Base-by-base conservation (phyloP, 1,140 invertebrate species). In the Spodoptera frugiperda region DNA sequence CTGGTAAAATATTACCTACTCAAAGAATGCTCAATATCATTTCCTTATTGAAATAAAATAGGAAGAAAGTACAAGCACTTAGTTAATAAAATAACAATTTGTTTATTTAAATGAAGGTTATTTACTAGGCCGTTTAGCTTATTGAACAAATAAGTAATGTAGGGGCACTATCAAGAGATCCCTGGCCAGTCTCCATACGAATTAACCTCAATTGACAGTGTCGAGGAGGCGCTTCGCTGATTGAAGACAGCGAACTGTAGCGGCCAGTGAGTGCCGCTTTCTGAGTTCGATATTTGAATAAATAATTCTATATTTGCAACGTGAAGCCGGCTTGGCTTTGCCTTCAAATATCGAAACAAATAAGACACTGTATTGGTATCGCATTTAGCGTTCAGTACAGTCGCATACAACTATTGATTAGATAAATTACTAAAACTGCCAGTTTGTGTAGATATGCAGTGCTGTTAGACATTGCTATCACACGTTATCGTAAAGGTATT, bases 121-220 rank as follows among this genome's bases (percentile, higher is more conserved):
- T 73, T 73, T 88, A 86, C 71, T 73, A 73, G 86, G 82, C 82
- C 81, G 89, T 93, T 91, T 91, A 91, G 82, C 85, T 88, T 90
- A 92, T 93, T 92, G 89, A 88, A 90, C 90, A 84, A 88, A 91
- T 89, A 91, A 89, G 91, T 91, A 91, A 89, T 87, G 87, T 87
- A 91, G 89, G 89, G 87, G 89, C 86, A 90, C 86, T 91, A 78
- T 57, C 72, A 63, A 88, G 85, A 87, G 88, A 89, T 92, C 89
- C 86, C 85, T 93, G 87, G 87, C 83, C 87, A 85, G 90, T 91
- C 90, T 94, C 87, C 87, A 82, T 88, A 91, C 79, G 82, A 94
- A 93, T 94, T 94, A 92, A 94, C 91, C 92, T 92, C 92, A 94
- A 94, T 94, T 94, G 92, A 94, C 82, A 80, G 84, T 84, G 82